Evolutionary conservation across 2,888 invertebrate species (phyloP).

Genomic region (Chesias legatella): DNA sequence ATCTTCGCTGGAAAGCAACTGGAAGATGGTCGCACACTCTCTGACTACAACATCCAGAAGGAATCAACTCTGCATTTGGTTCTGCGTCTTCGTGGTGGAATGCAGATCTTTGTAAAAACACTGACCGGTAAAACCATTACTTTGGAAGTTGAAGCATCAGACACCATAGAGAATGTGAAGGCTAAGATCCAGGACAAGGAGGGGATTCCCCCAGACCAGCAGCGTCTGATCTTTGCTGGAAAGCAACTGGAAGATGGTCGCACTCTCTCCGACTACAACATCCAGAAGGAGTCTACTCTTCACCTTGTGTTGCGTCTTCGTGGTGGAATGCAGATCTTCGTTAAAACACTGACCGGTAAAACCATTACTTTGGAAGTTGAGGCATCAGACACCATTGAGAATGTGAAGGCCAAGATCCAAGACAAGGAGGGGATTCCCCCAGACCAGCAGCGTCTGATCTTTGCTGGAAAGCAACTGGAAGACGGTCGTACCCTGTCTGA

Average conservation of each 20-base stretch:
- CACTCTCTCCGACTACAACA: conserved; percentile 56
- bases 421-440: conserved; percentile 52
- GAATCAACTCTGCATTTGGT: conserved; percentile 62
- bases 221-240: conserved; percentile 56
- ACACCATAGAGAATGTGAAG: conserved; percentile 59
- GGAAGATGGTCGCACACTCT: conserved; percentile 61
- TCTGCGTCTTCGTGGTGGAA: conserved; percentile 57
- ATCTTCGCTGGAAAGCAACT: conserved; percentile 62
- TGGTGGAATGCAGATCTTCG: conserved; percentile 56
- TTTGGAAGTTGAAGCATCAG: conserved; percentile 52
- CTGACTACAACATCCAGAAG: conserved; percentile 65
- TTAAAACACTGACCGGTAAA: conserved; percentile 47
- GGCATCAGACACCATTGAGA: conserved; percentile 48
- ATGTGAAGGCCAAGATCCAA: conserved; percentile 50
- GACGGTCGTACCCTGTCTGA: conserved; percentile 48
- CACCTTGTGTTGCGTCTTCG: conserved; percentile 54
- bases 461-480: conserved; percentile 48
- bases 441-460: conserved; percentile 48
- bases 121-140: conserved; percentile 59
- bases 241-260: conserved; percentile 59
- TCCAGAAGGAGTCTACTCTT: conserved; percentile 57
- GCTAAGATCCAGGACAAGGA: conserved; percentile 64
- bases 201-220: conserved; percentile 60
- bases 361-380: conserved; percentile 49
- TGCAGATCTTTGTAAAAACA: conserved; percentile 61